Base-by-base conservation (phyloP, 2,888 invertebrate species). In the Stegana nigrithorax region DNA sequence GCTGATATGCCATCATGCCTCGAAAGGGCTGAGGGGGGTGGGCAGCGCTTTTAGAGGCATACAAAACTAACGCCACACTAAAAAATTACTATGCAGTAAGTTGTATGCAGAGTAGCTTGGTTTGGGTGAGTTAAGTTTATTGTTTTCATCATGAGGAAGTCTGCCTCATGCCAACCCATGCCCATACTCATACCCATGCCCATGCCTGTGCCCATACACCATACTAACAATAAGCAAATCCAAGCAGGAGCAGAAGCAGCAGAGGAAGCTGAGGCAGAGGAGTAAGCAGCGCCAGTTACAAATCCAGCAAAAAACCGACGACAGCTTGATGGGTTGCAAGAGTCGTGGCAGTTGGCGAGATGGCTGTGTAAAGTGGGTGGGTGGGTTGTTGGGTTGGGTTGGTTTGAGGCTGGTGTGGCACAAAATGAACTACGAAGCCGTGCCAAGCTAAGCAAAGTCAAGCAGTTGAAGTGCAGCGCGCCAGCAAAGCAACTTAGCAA, bases 61-160 rank as follows among this genome's bases (percentile, higher is more conserved):
- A n/a, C n/a, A n/a, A n/a, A n/a, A n/a, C n/a, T n/a, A n/a, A n/a
- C n/a, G n/a, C n/a, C n/a, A n/a, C n/a, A n/a, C n/a, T n/a, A n/a
- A n/a, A n/a, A n/a, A n/a, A n/a, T n/a, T n/a, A n/a, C n/a, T n/a
- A n/a, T n/a, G n/a, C n/a, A n/a, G n/a, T n/a, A n/a, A n/a, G n/a
- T n/a, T n/a, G n/a, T n/a, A n/a, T n/a, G 17, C 7, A 23, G 12
- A 21, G 21, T 21, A 12, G 23, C 7, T 32, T 1, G 21, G 45
- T 10, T 6, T 4, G 19, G 2, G 21, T 21, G 45, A 23, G 8
- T 53, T 36, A 63, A 66, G 60, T 66, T 66, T 66, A 66, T 66
- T 63, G 63, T 66, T 66, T 63, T 60, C 63, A 66, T 63, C 62
- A 59, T 56, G 59, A 55, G 63, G 65, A 23, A 36, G 36, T n/a